These are phyloP conservation scores for Melieria crassipennis DNA, from an alignment of 2,888 invertebrate genomes.

Conservation along the genomic window DNA sequence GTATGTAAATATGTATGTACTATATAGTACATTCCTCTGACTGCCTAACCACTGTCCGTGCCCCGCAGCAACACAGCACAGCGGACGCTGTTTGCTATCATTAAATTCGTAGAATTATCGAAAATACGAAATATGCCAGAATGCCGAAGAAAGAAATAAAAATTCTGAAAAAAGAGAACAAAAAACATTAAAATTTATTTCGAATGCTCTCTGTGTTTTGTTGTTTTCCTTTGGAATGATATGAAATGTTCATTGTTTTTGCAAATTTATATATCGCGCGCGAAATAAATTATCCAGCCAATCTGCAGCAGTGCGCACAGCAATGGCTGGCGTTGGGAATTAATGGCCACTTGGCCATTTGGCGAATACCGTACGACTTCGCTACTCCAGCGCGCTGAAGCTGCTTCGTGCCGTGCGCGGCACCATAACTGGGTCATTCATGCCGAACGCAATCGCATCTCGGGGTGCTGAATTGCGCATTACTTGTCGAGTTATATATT, in stretches of 20 bases:
- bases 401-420: not conserved
- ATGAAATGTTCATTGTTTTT: not conserved
- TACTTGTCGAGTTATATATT: not conserved
- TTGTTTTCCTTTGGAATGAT: not conserved
- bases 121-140: conserved; percentile 20
- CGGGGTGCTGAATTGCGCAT: not conserved
- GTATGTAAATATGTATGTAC: not conserved
- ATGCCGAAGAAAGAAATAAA: conserved; percentile 10
- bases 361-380: conserved; percentile 9
- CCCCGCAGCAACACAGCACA: too few relatives aligned
- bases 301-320: conserved; percentile 16
- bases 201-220: not conserved
- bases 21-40: not conserved
- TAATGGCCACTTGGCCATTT: conserved; percentile 44
- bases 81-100: not conserved
- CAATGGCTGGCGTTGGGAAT: conserved; percentile 35
- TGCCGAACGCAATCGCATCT: conserved; percentile 16
- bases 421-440: conserved; percentile 46
- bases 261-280: not conserved
- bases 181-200: conserved; percentile 15
- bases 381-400: too few relatives aligned
- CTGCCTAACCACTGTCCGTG: not conserved
- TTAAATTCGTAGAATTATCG: conserved; percentile 42
- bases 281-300: conserved; percentile 38
- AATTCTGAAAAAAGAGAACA: conserved; percentile 4